Percentiles rank a stretch among this genome's conserved stretches.
These are phyloP conservation scores for Agrochola circellaris DNA, from an alignment of 2,888 invertebrate species.

Conservation along the genomic window DNA sequence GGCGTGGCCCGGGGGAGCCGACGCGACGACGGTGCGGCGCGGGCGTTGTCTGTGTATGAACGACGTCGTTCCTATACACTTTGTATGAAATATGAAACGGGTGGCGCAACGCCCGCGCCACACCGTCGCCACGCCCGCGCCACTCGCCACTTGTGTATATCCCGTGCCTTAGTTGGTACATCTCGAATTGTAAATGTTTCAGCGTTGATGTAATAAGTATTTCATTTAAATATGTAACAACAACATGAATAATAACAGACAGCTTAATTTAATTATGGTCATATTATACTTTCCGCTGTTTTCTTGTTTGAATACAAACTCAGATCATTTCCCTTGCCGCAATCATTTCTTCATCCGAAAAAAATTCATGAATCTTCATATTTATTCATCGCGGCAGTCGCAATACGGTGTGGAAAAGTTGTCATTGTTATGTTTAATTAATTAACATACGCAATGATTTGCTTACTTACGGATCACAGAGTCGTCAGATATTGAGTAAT, in stretches of 20 bases:
- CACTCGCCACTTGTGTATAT: too few relatives aligned
- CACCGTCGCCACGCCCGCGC: too few relatives aligned
- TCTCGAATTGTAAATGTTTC: not conserved
- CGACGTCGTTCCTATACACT: too few relatives aligned
- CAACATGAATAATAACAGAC: constrained; percentile 18
- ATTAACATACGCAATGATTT: constrained; percentile 55
- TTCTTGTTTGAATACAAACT: constrained; percentile 52
- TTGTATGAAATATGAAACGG: too few relatives aligned
- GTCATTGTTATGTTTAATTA: constrained; percentile 68
- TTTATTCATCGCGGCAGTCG: constrained; percentile 72
- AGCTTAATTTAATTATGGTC: constrained; percentile 43
- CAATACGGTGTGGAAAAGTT: constrained; percentile 69
- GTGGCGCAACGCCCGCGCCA: too few relatives aligned
- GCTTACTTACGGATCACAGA: constrained; percentile 1
- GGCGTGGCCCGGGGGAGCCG: too few relatives aligned
- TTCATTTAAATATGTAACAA: not conserved
- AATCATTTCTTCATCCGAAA: constrained; percentile 67
- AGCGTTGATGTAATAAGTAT: not conserved
- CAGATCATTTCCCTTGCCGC: constrained; percentile 60
- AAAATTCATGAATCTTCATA: constrained; percentile 74
- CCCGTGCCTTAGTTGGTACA: not conserved
- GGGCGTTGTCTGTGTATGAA: too few relatives aligned
- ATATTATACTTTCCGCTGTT: constrained; percentile 32
- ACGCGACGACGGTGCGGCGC: too few relatives aligned
- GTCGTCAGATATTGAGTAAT: constrained; percentile 6